Evolutionary conservation across 1,140 invertebrate genomes (phyloP).

Genomic region (Agrilus planipennis): DNA sequence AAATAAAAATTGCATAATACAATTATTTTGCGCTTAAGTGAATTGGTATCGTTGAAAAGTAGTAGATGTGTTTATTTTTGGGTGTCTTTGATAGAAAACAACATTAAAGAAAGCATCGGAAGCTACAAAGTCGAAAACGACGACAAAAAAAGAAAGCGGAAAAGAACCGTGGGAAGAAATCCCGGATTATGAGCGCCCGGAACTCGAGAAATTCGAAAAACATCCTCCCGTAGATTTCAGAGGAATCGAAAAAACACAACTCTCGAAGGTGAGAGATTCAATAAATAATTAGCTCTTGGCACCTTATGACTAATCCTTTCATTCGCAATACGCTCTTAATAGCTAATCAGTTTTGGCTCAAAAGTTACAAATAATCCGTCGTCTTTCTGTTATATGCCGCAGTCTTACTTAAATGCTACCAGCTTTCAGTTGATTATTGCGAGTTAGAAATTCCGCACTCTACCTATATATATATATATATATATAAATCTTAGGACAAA

Average conservation of each 20-base stretch:
- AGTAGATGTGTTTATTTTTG: too few relatives aligned
- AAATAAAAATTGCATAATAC: too few relatives aligned
- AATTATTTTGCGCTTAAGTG: too few relatives aligned
- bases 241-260: conserved; percentile 31
- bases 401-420: too few relatives aligned
- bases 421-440: too few relatives aligned
- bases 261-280: conserved; percentile 26
- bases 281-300: conserved; percentile 8
- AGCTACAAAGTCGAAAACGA: conserved; percentile 23
- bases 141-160: conserved; percentile 36
- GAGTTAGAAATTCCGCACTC: too few relatives aligned
- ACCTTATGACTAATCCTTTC: conserved; percentile 2
- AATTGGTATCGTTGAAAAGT: too few relatives aligned
- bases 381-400: too few relatives aligned
- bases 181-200: conserved; percentile 55
- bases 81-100: conserved; percentile 25
- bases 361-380: too few relatives aligned
- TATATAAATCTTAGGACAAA: conserved; percentile 4
- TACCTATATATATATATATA: too few relatives aligned
- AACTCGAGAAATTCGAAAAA: conserved; percentile 51
- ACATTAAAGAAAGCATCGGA: conserved; percentile 34
- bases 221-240: conserved; percentile 26
- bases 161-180: conserved; percentile 60
- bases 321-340: conserved; percentile 5
- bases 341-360: too few relatives aligned